A percentile compares a stretch with the other conserved stretches of the same genome.
Evolutionary conservation across 2,888 invertebrate genomes (phyloP).

Genomic region (Pollenia amentaria): DNA sequence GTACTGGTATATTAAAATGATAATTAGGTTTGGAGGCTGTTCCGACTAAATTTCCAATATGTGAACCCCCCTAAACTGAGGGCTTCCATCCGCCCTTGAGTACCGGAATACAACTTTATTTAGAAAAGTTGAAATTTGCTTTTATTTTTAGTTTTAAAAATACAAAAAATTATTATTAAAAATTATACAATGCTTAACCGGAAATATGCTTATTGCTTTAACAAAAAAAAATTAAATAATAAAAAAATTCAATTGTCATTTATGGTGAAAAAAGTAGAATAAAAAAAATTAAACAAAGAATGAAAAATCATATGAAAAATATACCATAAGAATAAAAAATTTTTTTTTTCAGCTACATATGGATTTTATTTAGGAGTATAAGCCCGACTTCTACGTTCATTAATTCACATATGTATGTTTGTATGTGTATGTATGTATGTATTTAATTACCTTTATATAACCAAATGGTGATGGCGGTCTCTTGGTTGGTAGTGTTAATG

Average conservation of each 20-base stretch:
- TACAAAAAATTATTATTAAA: slow-evolving; percentile 37
- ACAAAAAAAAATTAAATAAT: neutral
- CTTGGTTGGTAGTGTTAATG: slow-evolving; percentile 83
- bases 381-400: neutral
- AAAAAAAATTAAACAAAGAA: neutral
- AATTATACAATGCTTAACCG: slow-evolving; percentile 39
- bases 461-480: slow-evolving; percentile 80
- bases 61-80: no score
- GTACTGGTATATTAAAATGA: no score
- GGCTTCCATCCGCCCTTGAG: no score
- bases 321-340: slow-evolving; percentile 7
- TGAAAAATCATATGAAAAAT: neutral
- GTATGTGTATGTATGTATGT: neutral
- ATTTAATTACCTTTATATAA: slow-evolving; percentile 81
- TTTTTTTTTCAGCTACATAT: slow-evolving; percentile 7
- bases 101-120: neutral
- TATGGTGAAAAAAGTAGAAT: slow-evolving; percentile 33
- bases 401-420: neutral
- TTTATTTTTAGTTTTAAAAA: neutral
- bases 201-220: slow-evolving; percentile 65
- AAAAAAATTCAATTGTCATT: slow-evolving; percentile 43
- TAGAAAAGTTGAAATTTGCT: slow-evolving; percentile 37
- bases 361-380: neutral
- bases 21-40: no score
- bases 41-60: no score